Percentiles rank a stretch among this genome's conserved stretches.
Evolutionary conservation across 2,797 vertebrate genomes (phyloP).

Genomic region (Sebastes vulpes): DNA sequence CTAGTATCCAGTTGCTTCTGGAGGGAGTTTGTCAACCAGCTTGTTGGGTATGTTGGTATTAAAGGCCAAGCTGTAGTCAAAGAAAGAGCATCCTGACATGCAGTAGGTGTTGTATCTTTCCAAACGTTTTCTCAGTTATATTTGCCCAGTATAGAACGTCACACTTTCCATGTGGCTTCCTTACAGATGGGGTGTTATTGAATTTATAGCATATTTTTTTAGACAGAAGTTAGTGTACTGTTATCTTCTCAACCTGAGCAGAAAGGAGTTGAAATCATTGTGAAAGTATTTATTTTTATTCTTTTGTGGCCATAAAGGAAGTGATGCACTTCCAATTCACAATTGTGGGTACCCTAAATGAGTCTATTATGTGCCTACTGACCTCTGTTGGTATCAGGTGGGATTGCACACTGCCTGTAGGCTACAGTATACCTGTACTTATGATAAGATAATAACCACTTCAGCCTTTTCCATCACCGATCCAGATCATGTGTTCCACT

Average conservation of each 20-base stretch:
- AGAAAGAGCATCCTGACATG: too few species aligned
- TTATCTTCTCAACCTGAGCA: not conserved
- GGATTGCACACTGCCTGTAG: not conserved
- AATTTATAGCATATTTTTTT: not conserved
- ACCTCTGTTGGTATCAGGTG: not conserved
- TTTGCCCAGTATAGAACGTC: not conserved
- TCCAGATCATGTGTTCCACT: not conserved
- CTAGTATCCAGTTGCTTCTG: too few species aligned
- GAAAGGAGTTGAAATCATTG: not conserved
- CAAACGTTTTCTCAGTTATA: not conserved
- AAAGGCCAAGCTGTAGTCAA: too few species aligned
- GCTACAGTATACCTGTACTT: not conserved
- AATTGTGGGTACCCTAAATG: not conserved
- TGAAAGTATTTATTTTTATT: not conserved
- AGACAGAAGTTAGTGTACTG: not conserved
- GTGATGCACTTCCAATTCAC: not conserved
- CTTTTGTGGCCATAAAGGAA: not conserved
- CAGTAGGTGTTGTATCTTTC: too few species aligned
- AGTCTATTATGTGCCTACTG: not conserved
- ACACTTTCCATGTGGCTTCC: not conserved
- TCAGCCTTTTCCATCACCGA: not conserved
- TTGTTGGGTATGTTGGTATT: too few species aligned
- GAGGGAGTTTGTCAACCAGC: too few species aligned
- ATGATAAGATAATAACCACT: not conserved
- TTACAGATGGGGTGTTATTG: not conserved